Conservation (phyloP, 1,140 invertebrate genomes). For the silkworm (Bombyx mori) region ASM3026992v2 NC_085119.1:11228001-11228500, state of each 20-base stretch:
- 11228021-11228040: conserved; percentile 67
- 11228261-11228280: no score
- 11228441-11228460: no score
- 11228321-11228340: conserved; percentile 34
- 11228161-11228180: no score
- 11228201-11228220: no score
- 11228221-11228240: no score
- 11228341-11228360: conserved; percentile 22
- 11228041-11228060: conserved; percentile 63
- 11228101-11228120: conserved; percentile 11
- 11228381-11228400: conserved; percentile 31
- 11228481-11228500: neutral
- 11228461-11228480: no score
- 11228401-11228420: conserved; percentile 7
- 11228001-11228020: conserved; percentile 58
- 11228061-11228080: conserved; percentile 54
- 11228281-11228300: no score
- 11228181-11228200: no score
- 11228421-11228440: no score
- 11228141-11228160: no score
- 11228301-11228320: conserved; percentile 9
- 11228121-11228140: no score
- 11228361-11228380: conserved; percentile 16
- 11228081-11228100: conserved; percentile 53
- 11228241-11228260: no score